Conservation (phyloP, 1,140 invertebrate genomes). For the Panagrolaimus sp. region DNA sequence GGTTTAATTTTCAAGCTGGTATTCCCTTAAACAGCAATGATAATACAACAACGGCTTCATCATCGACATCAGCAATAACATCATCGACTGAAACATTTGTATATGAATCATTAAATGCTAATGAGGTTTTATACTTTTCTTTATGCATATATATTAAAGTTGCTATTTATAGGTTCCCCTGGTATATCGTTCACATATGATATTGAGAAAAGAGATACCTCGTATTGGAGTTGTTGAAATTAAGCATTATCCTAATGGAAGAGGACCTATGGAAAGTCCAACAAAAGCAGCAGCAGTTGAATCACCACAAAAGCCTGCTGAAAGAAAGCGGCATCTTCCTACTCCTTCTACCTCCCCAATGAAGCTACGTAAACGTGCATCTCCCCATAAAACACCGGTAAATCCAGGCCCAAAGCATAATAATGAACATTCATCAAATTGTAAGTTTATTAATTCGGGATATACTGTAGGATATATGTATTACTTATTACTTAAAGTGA, state of each 20-base stretch:
- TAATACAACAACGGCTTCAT: neutral
- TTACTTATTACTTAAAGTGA: too few relatives aligned
- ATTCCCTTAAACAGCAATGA: too few relatives aligned
- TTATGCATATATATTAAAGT: neutral
- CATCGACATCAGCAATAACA: neutral
- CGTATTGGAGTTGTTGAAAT: neutral
- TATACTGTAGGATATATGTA: too few relatives aligned
- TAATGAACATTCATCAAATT: too few relatives aligned
- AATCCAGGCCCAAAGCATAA: too few relatives aligned
- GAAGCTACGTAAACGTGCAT: neutral
- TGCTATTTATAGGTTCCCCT: neutral
- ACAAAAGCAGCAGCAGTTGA: neutral
- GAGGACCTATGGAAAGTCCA: neutral
- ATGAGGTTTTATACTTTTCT: neutral
- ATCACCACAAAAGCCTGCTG: neutral
- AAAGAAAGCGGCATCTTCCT: neutral
- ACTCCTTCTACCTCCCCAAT: neutral
- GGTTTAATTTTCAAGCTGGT: neutral
- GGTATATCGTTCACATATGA: neutral
- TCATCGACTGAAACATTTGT: neutral
- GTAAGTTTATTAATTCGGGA: too few relatives aligned
- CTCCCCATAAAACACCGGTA: slow-evolving; percentile 59
- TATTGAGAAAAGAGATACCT: neutral
- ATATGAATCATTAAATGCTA: neutral
- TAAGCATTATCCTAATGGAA: neutral